Percentiles rank a stretch among this genome's conserved stretches.
Conservation (phyloP, 2,797 vertebrate genomes). For the Peromyscus melanophrys region DNA sequence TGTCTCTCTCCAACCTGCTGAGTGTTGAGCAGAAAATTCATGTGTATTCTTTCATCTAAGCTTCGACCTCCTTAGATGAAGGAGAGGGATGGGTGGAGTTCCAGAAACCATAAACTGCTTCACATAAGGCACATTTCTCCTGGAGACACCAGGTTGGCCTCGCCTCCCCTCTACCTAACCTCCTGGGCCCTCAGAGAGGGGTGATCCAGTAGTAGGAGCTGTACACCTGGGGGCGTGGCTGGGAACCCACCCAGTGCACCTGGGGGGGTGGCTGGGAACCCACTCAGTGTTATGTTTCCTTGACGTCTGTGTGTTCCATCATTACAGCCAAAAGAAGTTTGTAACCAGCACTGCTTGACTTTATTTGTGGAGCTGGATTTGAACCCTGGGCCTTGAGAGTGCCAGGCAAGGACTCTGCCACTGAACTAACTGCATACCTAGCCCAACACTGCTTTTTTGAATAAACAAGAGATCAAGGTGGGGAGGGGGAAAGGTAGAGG, state of each 20-base stretch:
- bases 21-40: not conserved
- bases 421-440: not conserved
- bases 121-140: not conserved
- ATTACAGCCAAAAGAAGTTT: not conserved
- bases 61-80: no score
- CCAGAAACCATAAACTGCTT: not conserved
- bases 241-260: no score
- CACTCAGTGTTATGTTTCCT: fast-evolving
- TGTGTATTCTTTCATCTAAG: fast-evolving
- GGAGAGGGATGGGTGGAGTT: not conserved
- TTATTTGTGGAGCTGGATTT: not conserved
- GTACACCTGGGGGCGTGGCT: fast-evolving
- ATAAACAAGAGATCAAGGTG: not conserved
- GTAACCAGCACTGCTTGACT: not conserved
- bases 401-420: not conserved
- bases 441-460: not conserved
- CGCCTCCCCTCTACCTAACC: fast-evolving
- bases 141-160: no score
- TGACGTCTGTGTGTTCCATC: fast-evolving
- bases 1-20: not conserved
- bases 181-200: fast-evolving
- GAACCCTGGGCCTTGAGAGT: not conserved
- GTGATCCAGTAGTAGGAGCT: fast-evolving
- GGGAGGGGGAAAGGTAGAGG: not conserved
- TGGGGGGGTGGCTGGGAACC: fast-evolving